Evolutionary conservation across 2,797 vertebrate species (phyloP).

Genomic region (Cirrhinus mrigala): DNA sequence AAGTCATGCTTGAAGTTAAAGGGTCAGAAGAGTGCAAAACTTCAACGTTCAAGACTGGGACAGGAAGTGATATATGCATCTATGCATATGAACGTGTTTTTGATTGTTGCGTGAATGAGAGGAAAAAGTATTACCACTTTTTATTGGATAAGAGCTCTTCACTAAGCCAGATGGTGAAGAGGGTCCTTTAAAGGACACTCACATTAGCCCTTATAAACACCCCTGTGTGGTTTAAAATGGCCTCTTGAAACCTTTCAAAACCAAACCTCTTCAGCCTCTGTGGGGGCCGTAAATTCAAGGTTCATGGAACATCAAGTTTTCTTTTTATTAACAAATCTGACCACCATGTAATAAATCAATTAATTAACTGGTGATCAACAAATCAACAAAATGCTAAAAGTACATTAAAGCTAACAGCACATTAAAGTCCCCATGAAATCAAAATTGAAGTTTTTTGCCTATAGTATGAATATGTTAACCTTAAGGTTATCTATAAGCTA

Average conservation of each 20-base stretch:
- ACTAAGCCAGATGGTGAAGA: constrained; percentile 46
- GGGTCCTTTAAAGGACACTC: constrained; percentile 55
- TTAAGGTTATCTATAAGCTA: no score
- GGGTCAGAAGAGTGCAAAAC: constrained; percentile 5
- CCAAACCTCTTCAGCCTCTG: constrained; percentile 22
- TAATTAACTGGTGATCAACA: background rate
- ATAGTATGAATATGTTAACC: no score
- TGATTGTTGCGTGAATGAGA: constrained; percentile 20
- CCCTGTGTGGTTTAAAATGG: constrained; percentile 35
- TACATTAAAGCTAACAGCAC: background rate
- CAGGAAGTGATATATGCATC: background rate
- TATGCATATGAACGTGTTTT: background rate
- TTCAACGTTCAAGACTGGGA: constrained; percentile 10
- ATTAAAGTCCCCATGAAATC: no score
- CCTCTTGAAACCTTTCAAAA: constrained; percentile 43
- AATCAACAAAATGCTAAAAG: background rate
- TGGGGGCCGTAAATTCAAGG: constrained; percentile 2
- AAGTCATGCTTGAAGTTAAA: background rate
- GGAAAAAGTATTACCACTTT: constrained; percentile 28
- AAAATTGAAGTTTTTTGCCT: no score
- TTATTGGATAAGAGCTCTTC: constrained; percentile 61
- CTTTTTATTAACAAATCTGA: background rate
- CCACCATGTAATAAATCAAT: background rate
- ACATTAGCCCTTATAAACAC: constrained; percentile 53
- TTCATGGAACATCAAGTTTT: background rate